A percentile compares a stretch with the other conserved stretches of the same genome.
Evolutionary conservation across 2,113 vertebrate genomes (phyloP).

Genomic region (Solea solea): DNA sequence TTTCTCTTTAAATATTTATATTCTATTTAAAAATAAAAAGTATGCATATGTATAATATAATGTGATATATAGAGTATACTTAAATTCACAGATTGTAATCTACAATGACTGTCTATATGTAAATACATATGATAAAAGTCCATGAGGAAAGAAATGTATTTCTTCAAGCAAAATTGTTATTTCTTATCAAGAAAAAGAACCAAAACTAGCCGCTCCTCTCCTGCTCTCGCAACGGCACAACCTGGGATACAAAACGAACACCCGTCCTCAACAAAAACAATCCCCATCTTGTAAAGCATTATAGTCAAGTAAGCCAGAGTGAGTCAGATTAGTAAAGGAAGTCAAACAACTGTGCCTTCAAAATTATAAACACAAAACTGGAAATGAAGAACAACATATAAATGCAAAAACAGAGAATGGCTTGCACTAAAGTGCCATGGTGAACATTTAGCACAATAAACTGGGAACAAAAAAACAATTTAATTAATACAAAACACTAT

Average conservation of each 20-base stretch:
- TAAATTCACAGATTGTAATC: neutral
- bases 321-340: neutral
- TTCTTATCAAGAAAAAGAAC: neutral
- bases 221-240: slow-evolving; percentile 3
- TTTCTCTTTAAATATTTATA: no score
- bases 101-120: accelerated
- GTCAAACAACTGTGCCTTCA: neutral
- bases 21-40: neutral
- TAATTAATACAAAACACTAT: no score
- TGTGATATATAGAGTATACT: neutral
- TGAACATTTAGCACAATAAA: no score
- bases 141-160: no score
- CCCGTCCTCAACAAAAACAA: slow-evolving; percentile 85
- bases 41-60: neutral
- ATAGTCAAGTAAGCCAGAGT: slow-evolving; percentile 9
- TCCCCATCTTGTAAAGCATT: slow-evolving; percentile 59
- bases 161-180: no score
- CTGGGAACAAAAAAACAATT: no score
- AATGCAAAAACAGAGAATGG: neutral
- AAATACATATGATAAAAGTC: neutral
- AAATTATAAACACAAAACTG: neutral
- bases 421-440: no score
- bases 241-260: slow-evolving; percentile 33
- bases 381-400: neutral
- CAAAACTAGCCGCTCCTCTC: slow-evolving; percentile 21